Evolutionary conservation across 2,888 invertebrate genomes (phyloP), one percentile per base, ranked within the genome.

Genomic region (Drosophila anceps): DNA sequence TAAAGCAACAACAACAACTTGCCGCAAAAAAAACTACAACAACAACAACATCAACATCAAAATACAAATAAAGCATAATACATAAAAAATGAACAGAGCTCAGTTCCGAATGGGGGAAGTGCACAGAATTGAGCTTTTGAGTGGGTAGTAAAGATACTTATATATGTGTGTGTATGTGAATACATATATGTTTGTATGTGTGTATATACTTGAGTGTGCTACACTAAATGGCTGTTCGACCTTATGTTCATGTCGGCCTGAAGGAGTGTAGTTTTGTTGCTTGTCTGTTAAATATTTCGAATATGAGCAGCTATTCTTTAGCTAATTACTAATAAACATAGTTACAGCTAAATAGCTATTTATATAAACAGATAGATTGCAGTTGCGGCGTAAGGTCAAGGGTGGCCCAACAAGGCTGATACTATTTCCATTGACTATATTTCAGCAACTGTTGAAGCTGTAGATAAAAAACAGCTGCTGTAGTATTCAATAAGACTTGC

Each of bases 1-100:
- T 89, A 87, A 89, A 77, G 66, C 89, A 85, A 86, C 84, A 84
- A 81, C 70, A 80, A 60, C 62, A 3, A 48, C 31, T 46, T 39
- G 37, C 41, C n/a, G 44, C 58, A 69, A 61, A 58, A 66, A 66
- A 72, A 79, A 82, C 0, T n/a, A n/a, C 1, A 79, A 78, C 69
- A 76, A 4, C 33, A 20, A 64, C 27, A 77, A 44, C 12, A 33
- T 8, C 31, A 4, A 20, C 31, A 50, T 18, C 12, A 24, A 58
- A 58, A 51, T 82, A 82, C 73, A 84, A 88, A 83, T 81, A 82
- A 81, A 83, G 46, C 78, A 57, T 72, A 75, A 77, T 64, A 77
- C 72, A 77, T 69, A 79, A 71, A 81, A 83, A 77, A 67, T 70
- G 70, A 69, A 61, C 53, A 35, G 63, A 39, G 55, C 51, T 55